Conservation (phyloP, 2,797 vertebrate genomes). For the Chiroxiphia lanceolata region DNA sequence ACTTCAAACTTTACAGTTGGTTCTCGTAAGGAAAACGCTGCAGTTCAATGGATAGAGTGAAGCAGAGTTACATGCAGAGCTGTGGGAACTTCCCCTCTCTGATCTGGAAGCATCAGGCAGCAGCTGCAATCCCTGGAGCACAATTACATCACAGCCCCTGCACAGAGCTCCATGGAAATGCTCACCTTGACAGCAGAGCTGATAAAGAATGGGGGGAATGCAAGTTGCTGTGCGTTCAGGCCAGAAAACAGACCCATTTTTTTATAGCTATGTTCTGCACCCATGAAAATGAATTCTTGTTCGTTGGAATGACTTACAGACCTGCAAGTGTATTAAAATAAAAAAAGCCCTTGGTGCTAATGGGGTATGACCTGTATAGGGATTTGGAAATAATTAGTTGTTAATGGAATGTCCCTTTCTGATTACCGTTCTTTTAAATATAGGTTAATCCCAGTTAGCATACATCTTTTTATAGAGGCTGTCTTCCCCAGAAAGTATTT, state of each 20-base stretch:
- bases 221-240: not conserved
- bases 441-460: conserved; percentile 61
- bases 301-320: conserved; percentile 2
- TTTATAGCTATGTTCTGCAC: not conserved
- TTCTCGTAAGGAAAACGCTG: not conserved
- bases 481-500: conserved; percentile 22
- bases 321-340: conserved; percentile 28
- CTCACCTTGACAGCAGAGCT: not conserved
- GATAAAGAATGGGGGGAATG: too few relatives aligned
- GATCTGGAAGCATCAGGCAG: not conserved
- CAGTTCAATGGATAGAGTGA: not conserved
- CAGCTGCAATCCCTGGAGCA: not conserved
- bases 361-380: conserved; percentile 68
- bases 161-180: not conserved
- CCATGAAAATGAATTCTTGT: not conserved
- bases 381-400: conserved; percentile 76
- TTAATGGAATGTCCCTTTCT: conserved; percentile 67
- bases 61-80: rapidly evolving
- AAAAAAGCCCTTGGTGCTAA: conserved; percentile 43
- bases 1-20: not conserved
- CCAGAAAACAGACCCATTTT: not conserved
- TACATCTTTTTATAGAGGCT: conserved; percentile 51
- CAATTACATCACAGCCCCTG: not conserved
- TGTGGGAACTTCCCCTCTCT: not conserved
- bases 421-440: conserved; percentile 67